Percentiles rank a stretch among this genome's conserved stretches.
Conservation (phyloP, 1,140 invertebrate genomes). For the Neoseiulus cucumeris region DNA sequence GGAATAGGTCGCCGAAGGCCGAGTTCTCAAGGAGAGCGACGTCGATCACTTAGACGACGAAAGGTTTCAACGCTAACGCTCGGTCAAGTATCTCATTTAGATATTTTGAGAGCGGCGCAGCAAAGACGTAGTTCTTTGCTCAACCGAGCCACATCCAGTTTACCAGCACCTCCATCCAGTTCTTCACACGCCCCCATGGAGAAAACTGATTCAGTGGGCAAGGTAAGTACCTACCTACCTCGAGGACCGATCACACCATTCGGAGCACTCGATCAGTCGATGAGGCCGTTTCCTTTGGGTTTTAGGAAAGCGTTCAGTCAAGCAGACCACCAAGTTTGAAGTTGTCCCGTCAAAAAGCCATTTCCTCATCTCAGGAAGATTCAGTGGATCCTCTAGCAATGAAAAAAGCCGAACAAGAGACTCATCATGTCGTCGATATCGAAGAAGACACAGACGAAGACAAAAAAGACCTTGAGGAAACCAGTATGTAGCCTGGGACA, state of each 20-base stretch:
- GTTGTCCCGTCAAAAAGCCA: background rate
- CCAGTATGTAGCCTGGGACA: background rate
- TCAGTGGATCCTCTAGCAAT: background rate
- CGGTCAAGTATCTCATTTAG: background rate
- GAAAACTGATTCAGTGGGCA: slow-evolving; percentile 1
- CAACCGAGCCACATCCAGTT: background rate
- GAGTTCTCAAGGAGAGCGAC: background rate
- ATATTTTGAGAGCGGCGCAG: background rate
- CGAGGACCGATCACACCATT: no score
- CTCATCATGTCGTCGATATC: background rate
- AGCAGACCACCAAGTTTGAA: slow-evolving; percentile 9
- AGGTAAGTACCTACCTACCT: background rate
- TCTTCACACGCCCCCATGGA: background rate
- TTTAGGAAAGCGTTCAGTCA: slow-evolving; percentile 9
- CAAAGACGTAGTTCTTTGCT: slow-evolving; percentile 1
- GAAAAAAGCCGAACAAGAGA: background rate
- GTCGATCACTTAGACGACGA: slow-evolving; percentile 4
- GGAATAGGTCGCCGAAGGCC: slow-evolving; percentile 3
- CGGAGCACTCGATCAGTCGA: no score
- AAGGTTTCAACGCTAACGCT: slow-evolving; percentile 3
- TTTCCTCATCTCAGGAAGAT: slow-evolving; percentile 1
- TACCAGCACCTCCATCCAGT: background rate
- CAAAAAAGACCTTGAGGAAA: background rate
- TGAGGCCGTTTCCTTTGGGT: no score
- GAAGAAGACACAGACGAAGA: background rate